These are phyloP conservation scores for Anisognathus igniventris DNA, from an alignment of 2,797 vertebrate species.

Conservation along the genomic window DNA sequence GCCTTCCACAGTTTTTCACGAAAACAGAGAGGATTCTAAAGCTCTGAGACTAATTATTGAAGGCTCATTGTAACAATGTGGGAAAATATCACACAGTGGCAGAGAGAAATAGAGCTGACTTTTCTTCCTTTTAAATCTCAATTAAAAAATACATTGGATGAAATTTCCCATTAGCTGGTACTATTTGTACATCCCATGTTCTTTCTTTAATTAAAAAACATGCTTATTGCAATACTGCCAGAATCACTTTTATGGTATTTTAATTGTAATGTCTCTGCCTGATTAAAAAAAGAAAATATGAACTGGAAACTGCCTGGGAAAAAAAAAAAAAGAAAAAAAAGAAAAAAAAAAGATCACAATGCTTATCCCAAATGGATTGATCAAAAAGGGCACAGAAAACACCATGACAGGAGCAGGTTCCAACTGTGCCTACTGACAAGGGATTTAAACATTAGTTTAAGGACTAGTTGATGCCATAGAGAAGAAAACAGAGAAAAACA, in stretches of 20 bases:
- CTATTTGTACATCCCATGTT: conserved; percentile 69
- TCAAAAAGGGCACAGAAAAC: conserved; percentile 32
- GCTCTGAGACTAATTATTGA: conserved; percentile 61
- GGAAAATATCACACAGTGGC: background rate
- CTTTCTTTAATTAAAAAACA: conserved; percentile 81
- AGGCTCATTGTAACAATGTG: conserved; percentile 22
- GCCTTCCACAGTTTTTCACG: background rate
- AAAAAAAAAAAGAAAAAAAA: background rate
- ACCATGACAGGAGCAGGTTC: background rate
- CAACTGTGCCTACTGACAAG: background rate
- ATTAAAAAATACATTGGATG: conserved; percentile 74
- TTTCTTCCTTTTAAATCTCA: conserved; percentile 66
- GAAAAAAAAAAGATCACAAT: background rate
- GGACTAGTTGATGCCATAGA: background rate
- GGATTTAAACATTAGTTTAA: background rate
- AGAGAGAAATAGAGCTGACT: background rate
- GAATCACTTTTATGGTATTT: conserved; percentile 77
- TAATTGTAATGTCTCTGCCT: conserved; percentile 79
- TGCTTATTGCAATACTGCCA: conserved; percentile 76
- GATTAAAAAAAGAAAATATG: conserved; percentile 81
- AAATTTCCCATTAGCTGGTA: conserved; percentile 73
- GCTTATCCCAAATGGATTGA: conserved; percentile 13
- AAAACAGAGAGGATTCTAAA: background rate
- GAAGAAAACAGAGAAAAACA: background rate
- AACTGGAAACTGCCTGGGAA: conserved; percentile 54